Base-by-base conservation (phyloP, 2,888 invertebrate genomes). In the Drosophila ustulata region DNA sequence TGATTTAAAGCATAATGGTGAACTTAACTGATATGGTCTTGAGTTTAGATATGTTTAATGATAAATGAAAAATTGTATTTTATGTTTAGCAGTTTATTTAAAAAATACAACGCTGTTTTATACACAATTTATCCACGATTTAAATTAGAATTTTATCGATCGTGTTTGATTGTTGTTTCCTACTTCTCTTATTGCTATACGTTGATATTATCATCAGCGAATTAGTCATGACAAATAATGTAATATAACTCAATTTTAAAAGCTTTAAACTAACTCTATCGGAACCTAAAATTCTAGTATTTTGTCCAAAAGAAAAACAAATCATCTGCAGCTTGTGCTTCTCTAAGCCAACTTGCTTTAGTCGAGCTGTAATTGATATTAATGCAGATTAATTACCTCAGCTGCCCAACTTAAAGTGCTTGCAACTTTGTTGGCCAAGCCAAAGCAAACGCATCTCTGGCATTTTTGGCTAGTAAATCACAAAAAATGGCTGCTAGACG, bases 401-500 rank as follows among this genome's bases (percentile, higher is more conserved):
- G 3, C 39, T 34, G 8, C 8, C 3, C 13, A 23, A 2, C 53
- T 56, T 66, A 39, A 65, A 53, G 66, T 52, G 41, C 23, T 43
- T n/a, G 39, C 39, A 55, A 53, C 55, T 58, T 49, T 11, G 30
- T 59, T 67, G 52, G 47, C 53, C 30, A 41, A 41, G 18, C 26
- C 8, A n/a, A 37, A 9, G 43, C 23, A 11, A 65, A 43, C 7
- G 49, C 57, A 58, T 71, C 66, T 67, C 67, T 61, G 55, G 34
- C 51, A 56, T 37, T 66, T 59, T 23, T 34, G 8, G 68, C 50
- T 49, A 67, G 59, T 76, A 76, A 73, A 76, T 75, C 67, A 66
- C 46, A 59, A 74, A 68, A 67, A 71, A 68, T 77, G 47, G 58
- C 52, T 51, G 65, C 57, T 78, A 71, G 78, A 71, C 79, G 84